Evolutionary conservation across 2,888 invertebrate species (phyloP), one percentile per base, ranked within the genome.

Genomic region (Pinctada fucata): DNA sequence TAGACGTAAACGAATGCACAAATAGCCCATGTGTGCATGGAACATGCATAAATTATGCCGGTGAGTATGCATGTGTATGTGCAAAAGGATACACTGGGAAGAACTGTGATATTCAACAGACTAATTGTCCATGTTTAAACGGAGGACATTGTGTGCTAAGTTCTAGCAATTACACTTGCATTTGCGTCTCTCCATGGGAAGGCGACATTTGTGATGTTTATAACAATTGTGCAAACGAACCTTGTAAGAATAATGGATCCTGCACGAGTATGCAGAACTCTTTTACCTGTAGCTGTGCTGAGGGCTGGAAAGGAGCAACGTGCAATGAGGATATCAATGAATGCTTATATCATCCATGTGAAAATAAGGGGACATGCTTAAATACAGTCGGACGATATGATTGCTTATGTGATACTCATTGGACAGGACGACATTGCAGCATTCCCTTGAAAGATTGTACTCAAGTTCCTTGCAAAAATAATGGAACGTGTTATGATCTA

Each of bases 291-390:
- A 69, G 51, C n/a, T 69, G 69, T 69, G n/a, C 69, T 50, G 16
- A 69, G 16, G 49, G 50, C 3, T 69, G 69, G 69, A 13, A 16
- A 5, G 69, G 69, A 31, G 49, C 51, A 50, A 49, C 49, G 69
- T 69, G 69, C n/a, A 51, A 69, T 16, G 51, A 10, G 16, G 51
- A 69, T 10, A 45, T 69, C 13, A 69, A 69, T 49, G 69, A 69
- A 69, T 69, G 69, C 31, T n/a, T 69, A 2, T 69, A 69, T 31
- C 49, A 69, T 69, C 69, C 69, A 0, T 69, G 69, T 5, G 69
- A 51, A 3, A 51, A 50, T 3, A 50, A 49, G n/a, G 69, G 69
- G 1, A 69, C 69, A 16, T 69, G 69, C 10, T 16, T 49, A 0
- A 51, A 69, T 69, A 5, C 16, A 16, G 3, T 69, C 13, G 69